phyloP scores from a whole-genome alignment of 1,140 invertebrate genomes.

The Drosophila tristis region DNA sequence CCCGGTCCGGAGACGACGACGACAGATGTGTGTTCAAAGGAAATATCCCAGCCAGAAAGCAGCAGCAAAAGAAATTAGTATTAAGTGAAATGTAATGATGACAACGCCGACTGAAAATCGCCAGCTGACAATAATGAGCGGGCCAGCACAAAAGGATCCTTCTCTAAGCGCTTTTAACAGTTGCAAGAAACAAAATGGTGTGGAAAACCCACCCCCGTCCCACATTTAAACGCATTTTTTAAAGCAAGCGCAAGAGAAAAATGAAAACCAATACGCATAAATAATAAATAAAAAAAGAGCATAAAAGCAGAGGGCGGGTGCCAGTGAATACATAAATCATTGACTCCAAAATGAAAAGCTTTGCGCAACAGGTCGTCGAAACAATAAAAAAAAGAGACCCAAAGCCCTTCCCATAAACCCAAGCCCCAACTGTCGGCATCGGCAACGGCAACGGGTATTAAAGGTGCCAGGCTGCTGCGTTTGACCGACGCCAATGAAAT shows the following conservation, averaged over 20 bases:
- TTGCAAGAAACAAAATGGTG: conserved; percentile 38
- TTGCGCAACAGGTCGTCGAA: conserved; percentile 77
- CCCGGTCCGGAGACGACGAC: conserved; percentile 2
- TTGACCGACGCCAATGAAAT: conserved; percentile 75
- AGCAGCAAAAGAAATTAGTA: conserved; percentile 67
- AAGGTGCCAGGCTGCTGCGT: conserved; percentile 39
- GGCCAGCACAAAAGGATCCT: conserved; percentile 37
- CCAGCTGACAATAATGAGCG: conserved; percentile 73
- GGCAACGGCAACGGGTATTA: conserved; percentile 1
- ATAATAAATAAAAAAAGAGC: conserved; percentile 55
- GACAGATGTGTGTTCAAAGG: conserved; percentile 22
- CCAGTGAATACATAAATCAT: conserved; percentile 77
- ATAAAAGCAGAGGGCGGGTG: conserved; percentile 43
- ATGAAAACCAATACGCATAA: conserved; percentile 71
- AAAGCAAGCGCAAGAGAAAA: conserved; percentile 39
- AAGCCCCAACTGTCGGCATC: conserved; percentile 1
- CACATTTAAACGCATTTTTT: conserved; percentile 50
- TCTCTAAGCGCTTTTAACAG: conserved; percentile 34
- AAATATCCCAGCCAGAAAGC: conserved; percentile 10
- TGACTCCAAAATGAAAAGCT: conserved; percentile 77
- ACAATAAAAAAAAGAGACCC: conserved; percentile 65
- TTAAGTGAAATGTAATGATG: conserved; percentile 78
- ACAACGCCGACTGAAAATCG: conserved; percentile 64
- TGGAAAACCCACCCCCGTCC: conserved; percentile 5
- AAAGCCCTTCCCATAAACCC: background rate